Evolutionary conservation across 1,140 invertebrate genomes (phyloP).

Genomic region (Drosophila asahinai): DNA sequence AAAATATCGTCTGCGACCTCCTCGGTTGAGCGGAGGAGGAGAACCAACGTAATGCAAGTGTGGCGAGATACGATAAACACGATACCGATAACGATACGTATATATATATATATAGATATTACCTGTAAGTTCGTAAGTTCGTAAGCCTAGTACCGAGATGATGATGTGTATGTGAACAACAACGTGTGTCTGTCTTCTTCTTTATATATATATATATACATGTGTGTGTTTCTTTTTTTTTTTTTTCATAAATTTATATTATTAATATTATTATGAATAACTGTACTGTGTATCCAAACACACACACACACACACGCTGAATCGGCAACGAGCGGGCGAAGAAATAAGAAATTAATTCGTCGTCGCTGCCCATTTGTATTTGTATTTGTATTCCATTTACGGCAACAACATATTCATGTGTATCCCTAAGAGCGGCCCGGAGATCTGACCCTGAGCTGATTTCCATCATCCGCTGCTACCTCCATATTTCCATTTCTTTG

Average conservation of each 20-base stretch:
- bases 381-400: slow-evolving; percentile 59
- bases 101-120: slow-evolving; percentile 75
- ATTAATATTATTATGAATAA: slow-evolving; percentile 40
- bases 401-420: slow-evolving; percentile 23
- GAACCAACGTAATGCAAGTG: slow-evolving; percentile 22
- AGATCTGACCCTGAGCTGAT: not conserved
- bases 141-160: slow-evolving; percentile 50
- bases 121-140: slow-evolving; percentile 69
- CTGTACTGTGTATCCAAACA: slow-evolving; percentile 54
- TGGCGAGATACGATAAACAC: slow-evolving; percentile 20
- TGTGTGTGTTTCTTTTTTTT: slow-evolving; percentile 50
- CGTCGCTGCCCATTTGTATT: slow-evolving; percentile 37
- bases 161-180: slow-evolving; percentile 46
- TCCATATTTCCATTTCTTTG: slow-evolving; percentile 12
- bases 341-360: slow-evolving; percentile 2
- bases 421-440: not conserved
- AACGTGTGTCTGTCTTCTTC: slow-evolving; percentile 21
- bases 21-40: slow-evolving; percentile 40
- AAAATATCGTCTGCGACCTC: slow-evolving; percentile 40
- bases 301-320: slow-evolving; percentile 11
- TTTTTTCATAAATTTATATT: slow-evolving; percentile 54
- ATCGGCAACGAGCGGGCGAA: slow-evolving; percentile 21
- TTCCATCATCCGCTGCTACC: slow-evolving; percentile 5
- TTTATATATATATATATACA: slow-evolving; percentile 64
- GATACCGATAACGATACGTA: slow-evolving; percentile 44